Base-by-base conservation (phyloP, 37 sponge, comb jelly and placozoan genomes). In the Ianthella basta region DNA sequence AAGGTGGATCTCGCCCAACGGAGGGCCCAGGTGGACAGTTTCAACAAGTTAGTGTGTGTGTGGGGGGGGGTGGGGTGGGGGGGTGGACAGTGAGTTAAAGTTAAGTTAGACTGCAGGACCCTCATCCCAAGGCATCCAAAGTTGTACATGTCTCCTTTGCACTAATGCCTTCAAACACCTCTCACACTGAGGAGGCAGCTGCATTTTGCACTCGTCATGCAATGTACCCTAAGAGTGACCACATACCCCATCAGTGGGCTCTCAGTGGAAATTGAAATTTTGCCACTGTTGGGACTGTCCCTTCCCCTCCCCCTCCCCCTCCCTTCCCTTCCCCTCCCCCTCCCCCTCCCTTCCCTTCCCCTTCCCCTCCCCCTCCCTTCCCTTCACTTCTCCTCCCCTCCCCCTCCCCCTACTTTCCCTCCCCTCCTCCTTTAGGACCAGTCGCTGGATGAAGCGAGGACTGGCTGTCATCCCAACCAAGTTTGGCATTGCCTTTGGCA, bases 401-500 rank as follows among this genome's bases (percentile, higher is more conserved):
- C 23, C 66, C 66, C 14, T 29, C 66, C 23, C 23, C 27, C 20
- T 21, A 8, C 20, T 21, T 29, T 72, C 40, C 40, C n/a, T 41
- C 25, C 10, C 40, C 16, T 1, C 20, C n/a, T 19, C 53, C 15
- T 75, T 0, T 79, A 95, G 95, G n/a, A 36, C 38, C 14, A 93
- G 83, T 79, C 24, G 36, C 4, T 93, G 88, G 88, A 89, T 70
- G 74, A 96, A 96, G 73, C 78, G 97, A 25, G 94, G 94, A 0
- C 5, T 96, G 15, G 83, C 92, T 37, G 40, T 96, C 34, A 65
- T 96, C 20, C 97, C 97, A 6, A 93, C 91, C 56, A 89, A 84
- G 72, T 96, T 87, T 87, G 91, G 92, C 18, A 72, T 91, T 5
- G 86, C 90, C 32, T 96, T 93, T 89, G 92, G 90, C 8, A 16